Evolutionary conservation across 2,888 invertebrate genomes (phyloP), one percentile per base, ranked within the genome.

Genomic region (Rotaria macrura): DNA sequence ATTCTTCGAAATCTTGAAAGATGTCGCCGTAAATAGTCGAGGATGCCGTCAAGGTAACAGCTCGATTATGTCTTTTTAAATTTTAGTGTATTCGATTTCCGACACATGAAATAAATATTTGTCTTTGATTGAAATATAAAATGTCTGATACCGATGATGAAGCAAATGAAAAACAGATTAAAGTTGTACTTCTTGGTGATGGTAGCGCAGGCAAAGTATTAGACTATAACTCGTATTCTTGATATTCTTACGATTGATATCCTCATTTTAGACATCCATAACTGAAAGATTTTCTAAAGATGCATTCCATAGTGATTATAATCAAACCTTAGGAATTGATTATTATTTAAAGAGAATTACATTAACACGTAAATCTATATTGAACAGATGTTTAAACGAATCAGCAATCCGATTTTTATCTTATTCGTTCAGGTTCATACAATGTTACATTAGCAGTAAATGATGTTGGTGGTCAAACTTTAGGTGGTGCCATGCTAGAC

Each of bases 391-490:
- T 25, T 38, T 5, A 83, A 47, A 83, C 7, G 25, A 23, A 25
- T 25, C 9, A 43, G 43, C 43, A n/a, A 38, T 12, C n/a, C 29
- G n/a, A 47, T 72, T 79, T 38, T 85, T 57, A 43, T 84, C 85
- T 79, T 79, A 84, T 87, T 83, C 85, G 29, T 88, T 89, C 43
- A 90, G 90, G 90, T 72, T 88, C 88, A 88, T 92, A 92, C 85
- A 92, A 93, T 88, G 93, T 94, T 84, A 93, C 94, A 47, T 90
- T 95, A 85, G 93, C 95, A 90, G 92, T 96, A 52, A 95, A 95
- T 92, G 96, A 96, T 90, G 93, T 96, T 85, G 94, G 95, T 83
- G 95, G 96, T 38, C 93, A 93, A 87, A 93, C 95, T 57, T 91
- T 95, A 23, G 92, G 93, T 84, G 94, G 95, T 17, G 92, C 93